Conservation (phyloP, 2,888 invertebrate genomes). For the Spodoptera littoralis region DNA sequence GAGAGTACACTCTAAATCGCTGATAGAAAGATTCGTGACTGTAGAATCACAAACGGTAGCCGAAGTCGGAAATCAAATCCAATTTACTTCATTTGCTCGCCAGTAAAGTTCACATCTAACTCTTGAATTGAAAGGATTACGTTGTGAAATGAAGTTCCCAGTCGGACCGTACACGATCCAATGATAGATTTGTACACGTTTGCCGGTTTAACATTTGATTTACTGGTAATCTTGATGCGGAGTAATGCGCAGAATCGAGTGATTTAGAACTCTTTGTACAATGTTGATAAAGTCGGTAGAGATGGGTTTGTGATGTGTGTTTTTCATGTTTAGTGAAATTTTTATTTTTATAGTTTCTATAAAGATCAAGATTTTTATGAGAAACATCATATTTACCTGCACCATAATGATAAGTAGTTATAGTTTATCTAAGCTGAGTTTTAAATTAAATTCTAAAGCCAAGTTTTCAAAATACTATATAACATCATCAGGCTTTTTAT, state of each 20-base stretch:
- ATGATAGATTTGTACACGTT: slow-evolving; percentile 63
- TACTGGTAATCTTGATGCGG: slow-evolving; percentile 54
- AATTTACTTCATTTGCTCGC: slow-evolving; percentile 86
- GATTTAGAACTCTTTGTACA: slow-evolving; percentile 42
- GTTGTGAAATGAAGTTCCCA: slow-evolving; percentile 73
- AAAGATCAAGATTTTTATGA: too few species aligned
- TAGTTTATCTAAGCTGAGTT: too few species aligned
- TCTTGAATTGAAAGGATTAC: slow-evolving; percentile 84
- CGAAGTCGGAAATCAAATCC: slow-evolving; percentile 84
- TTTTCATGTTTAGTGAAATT: slow-evolving; percentile 7
- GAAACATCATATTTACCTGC: too few species aligned
- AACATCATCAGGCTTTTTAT: too few species aligned
- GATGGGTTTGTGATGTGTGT: slow-evolving; percentile 2
- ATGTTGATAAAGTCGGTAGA: slow-evolving; percentile 20
- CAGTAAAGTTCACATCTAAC: slow-evolving; percentile 83
- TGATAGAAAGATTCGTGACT: slow-evolving; percentile 81
- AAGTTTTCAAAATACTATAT: too few species aligned
- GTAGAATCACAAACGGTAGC: slow-evolving; percentile 78
- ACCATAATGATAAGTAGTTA: too few species aligned
- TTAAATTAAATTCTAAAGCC: too few species aligned
- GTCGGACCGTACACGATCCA: slow-evolving; percentile 55
- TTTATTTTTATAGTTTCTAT: background rate
- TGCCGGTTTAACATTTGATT: slow-evolving; percentile 60
- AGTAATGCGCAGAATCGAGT: slow-evolving; percentile 49
- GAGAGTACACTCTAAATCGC: slow-evolving; percentile 61